A percentile compares a stretch with the other conserved stretches of the same genome.
Conservation (phyloP, 92 coral and sea anemone genomes). For the Desmophyllum pertusum region DNA sequence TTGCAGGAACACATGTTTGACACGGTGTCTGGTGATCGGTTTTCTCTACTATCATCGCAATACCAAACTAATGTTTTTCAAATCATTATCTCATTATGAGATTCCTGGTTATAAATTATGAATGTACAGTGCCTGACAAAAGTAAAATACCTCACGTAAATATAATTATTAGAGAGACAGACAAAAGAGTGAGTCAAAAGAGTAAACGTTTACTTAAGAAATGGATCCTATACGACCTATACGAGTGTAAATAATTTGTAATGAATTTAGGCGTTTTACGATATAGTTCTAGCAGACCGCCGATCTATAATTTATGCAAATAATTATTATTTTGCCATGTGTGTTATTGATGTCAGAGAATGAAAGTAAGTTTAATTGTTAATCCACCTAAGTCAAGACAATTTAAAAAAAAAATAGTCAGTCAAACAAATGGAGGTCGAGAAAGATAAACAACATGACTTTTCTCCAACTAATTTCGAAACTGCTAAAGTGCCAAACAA, state of each 20-base stretch:
- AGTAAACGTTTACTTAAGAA: not conserved
- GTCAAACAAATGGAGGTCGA: not conserved
- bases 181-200: not conserved
- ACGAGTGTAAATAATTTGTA: not conserved
- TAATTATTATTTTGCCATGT: not conserved
- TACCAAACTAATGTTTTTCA: not conserved
- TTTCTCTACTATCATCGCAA: not conserved
- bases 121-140: not conserved
- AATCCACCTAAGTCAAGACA: not conserved
- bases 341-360: not conserved
- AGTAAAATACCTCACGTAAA: not conserved
- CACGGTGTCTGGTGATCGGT: not conserved
- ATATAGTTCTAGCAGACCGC: not conserved
- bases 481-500: not conserved
- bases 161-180: not conserved
- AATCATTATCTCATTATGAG: not conserved
- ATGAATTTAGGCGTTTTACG: not conserved
- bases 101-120: constrained; percentile 1
- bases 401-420: not conserved
- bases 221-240: not conserved
- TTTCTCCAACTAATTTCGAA: not conserved
- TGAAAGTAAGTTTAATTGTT: not conserved
- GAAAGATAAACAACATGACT: not conserved
- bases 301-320: not conserved
- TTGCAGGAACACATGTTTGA: not conserved